phyloP scores from a whole-genome alignment of 2,888 invertebrate species.

The Drosophila planitibia region DNA sequence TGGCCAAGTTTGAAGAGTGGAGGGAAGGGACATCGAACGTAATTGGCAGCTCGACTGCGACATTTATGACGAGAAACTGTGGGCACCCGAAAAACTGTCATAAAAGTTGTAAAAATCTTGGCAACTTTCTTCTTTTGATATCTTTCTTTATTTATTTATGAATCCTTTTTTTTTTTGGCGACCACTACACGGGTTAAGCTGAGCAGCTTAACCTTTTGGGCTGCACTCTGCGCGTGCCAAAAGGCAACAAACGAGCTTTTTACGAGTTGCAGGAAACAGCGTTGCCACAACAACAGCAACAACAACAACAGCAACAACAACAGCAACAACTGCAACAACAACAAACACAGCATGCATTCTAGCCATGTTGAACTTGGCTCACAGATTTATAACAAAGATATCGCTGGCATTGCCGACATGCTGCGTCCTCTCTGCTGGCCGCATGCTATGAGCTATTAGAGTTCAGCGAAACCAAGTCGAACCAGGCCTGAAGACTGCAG shows the following conservation, averaged over 20 bases:
- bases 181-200: constrained; percentile 62
- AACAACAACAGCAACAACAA: constrained; percentile 44
- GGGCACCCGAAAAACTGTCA: constrained; percentile 39
- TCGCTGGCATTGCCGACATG: constrained; percentile 76
- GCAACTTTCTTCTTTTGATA: constrained; percentile 36
- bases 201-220: constrained; percentile 71
- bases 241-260: constrained; percentile 81
- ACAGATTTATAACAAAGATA: constrained; percentile 85
- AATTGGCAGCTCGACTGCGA: constrained; percentile 60
- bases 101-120: constrained; percentile 67
- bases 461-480: constrained; percentile 73
- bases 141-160: constrained; percentile 8
- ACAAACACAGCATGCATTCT: constrained; percentile 74
- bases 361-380: constrained; percentile 74
- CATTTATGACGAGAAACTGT: constrained; percentile 49
- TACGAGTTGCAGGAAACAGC: constrained; percentile 68
- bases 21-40: not conserved
- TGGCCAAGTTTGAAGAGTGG: constrained; percentile 40
- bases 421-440: constrained; percentile 58
- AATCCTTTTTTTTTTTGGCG: constrained; percentile 9
- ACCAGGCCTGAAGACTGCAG: constrained; percentile 20
- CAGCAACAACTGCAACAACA: constrained; percentile 43
- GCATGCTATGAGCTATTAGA: constrained; percentile 79
- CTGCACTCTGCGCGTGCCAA: constrained; percentile 78
- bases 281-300: constrained; percentile 50